These are phyloP conservation scores for Hormaphis cornu DNA, from an alignment of 1,140 invertebrate genomes.

Conservation along the genomic window DNA sequence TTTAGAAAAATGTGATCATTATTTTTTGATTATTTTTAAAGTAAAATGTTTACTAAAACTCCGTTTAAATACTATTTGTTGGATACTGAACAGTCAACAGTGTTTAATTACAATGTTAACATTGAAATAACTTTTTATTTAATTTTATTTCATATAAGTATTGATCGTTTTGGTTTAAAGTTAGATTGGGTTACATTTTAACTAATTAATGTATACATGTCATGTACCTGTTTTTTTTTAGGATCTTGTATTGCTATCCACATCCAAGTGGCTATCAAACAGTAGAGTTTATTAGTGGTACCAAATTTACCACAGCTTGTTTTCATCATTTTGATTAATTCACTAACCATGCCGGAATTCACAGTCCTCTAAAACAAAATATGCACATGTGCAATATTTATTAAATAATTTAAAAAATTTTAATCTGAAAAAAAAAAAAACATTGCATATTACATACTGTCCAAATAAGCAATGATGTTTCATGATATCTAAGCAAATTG, in stretches of 20 bases:
- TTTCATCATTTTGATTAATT: constrained; percentile 22
- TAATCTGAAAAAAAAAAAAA: not conserved
- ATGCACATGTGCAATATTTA: not conserved
- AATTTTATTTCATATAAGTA: too few relatives aligned
- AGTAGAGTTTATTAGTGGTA: not conserved
- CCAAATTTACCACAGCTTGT: constrained; percentile 14
- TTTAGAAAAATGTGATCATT: too few relatives aligned
- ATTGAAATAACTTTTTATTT: too few relatives aligned
- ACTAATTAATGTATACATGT: not conserved
- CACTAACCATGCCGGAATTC: not conserved
- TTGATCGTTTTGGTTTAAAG: too few relatives aligned
- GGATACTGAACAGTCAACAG: too few relatives aligned
- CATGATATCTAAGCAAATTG: constrained; percentile 45
- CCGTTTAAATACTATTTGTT: too few relatives aligned
- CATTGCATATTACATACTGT: constrained; percentile 32
- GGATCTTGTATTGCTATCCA: constrained; percentile 18
- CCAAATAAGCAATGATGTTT: constrained; percentile 37
- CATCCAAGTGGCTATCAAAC: constrained; percentile 10
- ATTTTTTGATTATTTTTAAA: too few relatives aligned
- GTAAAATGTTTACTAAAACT: too few relatives aligned
- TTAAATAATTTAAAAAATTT: not conserved
- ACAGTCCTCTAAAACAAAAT: not conserved
- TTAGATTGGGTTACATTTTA: too few relatives aligned
- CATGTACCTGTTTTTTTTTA: constrained; percentile 3
- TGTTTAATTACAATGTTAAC: too few relatives aligned